Evolutionary conservation across 2,888 invertebrate genomes (phyloP).

Genomic region (Sesia bembeciformis): DNA sequence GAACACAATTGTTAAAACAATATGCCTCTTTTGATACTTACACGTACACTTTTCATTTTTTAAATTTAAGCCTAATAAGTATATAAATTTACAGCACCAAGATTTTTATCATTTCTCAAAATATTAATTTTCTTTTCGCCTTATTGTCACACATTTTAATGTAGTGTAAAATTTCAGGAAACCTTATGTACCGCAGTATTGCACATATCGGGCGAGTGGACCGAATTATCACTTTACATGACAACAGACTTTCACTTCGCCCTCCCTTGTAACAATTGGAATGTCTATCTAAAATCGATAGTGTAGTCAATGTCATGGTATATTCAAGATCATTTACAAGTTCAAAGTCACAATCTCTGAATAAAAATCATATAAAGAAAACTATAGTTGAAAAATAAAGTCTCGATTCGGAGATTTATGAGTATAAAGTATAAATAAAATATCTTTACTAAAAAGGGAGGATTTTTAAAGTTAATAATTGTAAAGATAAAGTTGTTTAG

Average conservation of each 20-base stretch:
- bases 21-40: slow-evolving; percentile 72
- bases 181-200: slow-evolving; percentile 63
- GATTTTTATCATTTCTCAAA: slow-evolving; percentile 72
- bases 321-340: slow-evolving; percentile 33
- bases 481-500: slow-evolving; percentile 20
- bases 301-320: slow-evolving; percentile 24
- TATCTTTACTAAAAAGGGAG: too few species aligned
- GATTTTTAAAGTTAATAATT: too few species aligned
- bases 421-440: too few species aligned
- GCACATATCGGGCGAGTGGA: slow-evolving; percentile 43
- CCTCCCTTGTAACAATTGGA: slow-evolving; percentile 32
- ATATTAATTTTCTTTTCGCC: slow-evolving; percentile 68
- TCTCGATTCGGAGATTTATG: too few species aligned
- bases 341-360: slow-evolving; percentile 30
- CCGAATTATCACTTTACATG: slow-evolving; percentile 1
- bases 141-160: slow-evolving; percentile 72
- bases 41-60: slow-evolving; percentile 61
- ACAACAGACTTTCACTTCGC: slow-evolving; percentile 16
- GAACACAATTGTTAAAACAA: slow-evolving; percentile 69
- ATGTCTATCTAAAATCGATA: slow-evolving; percentile 31
- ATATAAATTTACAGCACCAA: slow-evolving; percentile 75
- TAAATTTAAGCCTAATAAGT: slow-evolving; percentile 66
- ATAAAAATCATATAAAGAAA: too few species aligned
- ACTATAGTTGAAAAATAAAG: too few species aligned
- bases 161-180: slow-evolving; percentile 67